Evolutionary conservation across 2,797 vertebrate species (phyloP).

Genomic region (Phataginus tetradactyla): DNA sequence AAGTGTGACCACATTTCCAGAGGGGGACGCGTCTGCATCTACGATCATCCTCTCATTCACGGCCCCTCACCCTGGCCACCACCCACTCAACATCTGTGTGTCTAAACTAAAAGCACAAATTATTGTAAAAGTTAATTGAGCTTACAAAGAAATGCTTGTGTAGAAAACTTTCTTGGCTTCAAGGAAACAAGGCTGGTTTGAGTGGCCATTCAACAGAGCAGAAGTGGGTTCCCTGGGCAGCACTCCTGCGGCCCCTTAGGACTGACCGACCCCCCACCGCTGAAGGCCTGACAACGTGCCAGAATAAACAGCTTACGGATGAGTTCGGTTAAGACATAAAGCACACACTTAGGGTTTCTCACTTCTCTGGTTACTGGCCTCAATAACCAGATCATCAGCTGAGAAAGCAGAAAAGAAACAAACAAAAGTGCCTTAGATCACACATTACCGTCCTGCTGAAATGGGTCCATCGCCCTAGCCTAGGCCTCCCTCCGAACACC

Average conservation of each 20-base stretch:
- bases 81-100: slow-evolving; percentile 75
- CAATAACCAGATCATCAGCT: not conserved
- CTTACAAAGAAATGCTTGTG: slow-evolving; percentile 73
- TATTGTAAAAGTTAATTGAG: slow-evolving; percentile 64
- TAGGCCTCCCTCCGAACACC: not conserved
- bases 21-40: not conserved
- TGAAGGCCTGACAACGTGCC: slow-evolving; percentile 54
- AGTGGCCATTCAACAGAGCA: slow-evolving; percentile 52
- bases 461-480: not conserved
- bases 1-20: slow-evolving; percentile 49
- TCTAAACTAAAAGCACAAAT: slow-evolving; percentile 54
- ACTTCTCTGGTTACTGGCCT: slow-evolving; percentile 57
- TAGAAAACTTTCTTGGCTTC: slow-evolving; percentile 44
- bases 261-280: slow-evolving; percentile 1
- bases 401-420: not conserved
- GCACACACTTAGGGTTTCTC: not conserved
- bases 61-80: not conserved
- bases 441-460: not conserved
- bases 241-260: not conserved
- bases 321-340: slow-evolving; percentile 29
- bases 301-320: slow-evolving; percentile 71
- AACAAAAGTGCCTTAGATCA: not conserved
- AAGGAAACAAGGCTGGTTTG: slow-evolving; percentile 34
- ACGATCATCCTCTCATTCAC: not conserved
- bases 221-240: slow-evolving; percentile 54